These are phyloP conservation scores for Echiichthys vipera DNA, from an alignment of 2,797 vertebrate species.

Conservation along the genomic window DNA sequence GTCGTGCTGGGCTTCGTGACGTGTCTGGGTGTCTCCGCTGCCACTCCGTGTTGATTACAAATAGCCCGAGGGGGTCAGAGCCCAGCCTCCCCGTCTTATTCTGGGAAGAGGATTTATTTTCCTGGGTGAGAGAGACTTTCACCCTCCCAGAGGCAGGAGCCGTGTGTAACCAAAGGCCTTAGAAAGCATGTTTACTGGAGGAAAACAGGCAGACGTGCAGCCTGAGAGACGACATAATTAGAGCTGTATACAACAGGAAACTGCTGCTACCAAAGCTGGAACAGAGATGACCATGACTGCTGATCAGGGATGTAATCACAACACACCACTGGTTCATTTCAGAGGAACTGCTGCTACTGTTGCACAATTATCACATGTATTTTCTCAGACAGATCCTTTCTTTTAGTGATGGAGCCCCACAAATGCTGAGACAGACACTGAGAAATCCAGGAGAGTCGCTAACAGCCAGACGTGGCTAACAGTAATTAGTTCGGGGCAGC, in stretches of 20 bases:
- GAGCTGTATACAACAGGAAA: too few species aligned
- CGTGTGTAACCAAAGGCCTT: constrained; percentile 60
- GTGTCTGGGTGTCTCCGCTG: constrained; percentile 8
- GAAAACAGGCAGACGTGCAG: constrained; percentile 20
- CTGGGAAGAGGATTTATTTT: constrained; percentile 53
- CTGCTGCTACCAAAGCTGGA: too few species aligned
- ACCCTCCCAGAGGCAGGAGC: constrained; percentile 53
- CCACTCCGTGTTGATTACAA: constrained; percentile 38
- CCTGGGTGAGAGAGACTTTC: constrained; percentile 41
- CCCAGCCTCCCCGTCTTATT: constrained; percentile 18
- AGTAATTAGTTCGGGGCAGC: too few species aligned
- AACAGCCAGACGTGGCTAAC: too few species aligned
- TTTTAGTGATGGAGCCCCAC: too few species aligned
- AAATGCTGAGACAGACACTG: too few species aligned
- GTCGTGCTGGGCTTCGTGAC: constrained; percentile 7
- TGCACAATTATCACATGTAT: not conserved
- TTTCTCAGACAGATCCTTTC: not conserved
- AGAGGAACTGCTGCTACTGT: not conserved
- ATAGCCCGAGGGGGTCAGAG: constrained; percentile 41
- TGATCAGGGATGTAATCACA: not conserved
- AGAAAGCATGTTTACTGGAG: constrained; percentile 56
- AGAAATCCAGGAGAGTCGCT: too few species aligned
- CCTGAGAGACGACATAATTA: constrained; percentile 39
- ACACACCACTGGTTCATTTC: too few species aligned
- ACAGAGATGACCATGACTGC: constrained; percentile 6